These are phyloP conservation scores for Muraenolepis orangiensis DNA, from an alignment of 2,797 vertebrate species.

Conservation along the genomic window DNA sequence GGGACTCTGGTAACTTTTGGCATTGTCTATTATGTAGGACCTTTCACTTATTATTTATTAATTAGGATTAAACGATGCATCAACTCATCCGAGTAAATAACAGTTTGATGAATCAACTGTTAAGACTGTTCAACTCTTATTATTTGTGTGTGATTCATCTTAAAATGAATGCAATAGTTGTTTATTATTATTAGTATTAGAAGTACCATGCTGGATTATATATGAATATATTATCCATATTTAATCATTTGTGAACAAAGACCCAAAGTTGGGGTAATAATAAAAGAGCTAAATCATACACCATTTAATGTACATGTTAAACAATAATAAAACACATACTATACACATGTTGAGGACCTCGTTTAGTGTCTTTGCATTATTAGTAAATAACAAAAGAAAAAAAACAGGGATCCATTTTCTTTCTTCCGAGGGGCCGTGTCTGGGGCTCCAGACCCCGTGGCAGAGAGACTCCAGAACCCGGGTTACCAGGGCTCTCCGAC, in stretches of 20 bases:
- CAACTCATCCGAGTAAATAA: not conserved
- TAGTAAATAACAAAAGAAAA: conserved; percentile 51
- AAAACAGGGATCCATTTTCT: conserved; percentile 52
- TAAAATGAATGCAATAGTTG: not conserved
- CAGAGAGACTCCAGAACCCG: not conserved
- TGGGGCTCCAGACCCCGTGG: not conserved
- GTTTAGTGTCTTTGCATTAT: too few relatives aligned
- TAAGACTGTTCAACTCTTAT: not conserved
- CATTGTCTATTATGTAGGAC: not conserved
- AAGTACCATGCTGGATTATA: too few relatives aligned
- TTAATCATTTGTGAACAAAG: not conserved
- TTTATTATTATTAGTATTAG: too few relatives aligned
- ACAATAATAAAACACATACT: not conserved
- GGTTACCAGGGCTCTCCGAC: too few relatives aligned
- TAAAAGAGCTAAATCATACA: not conserved
- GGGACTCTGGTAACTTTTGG: not conserved
- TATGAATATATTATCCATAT: not conserved
- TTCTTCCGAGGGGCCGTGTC: not conserved
- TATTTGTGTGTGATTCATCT: not conserved
- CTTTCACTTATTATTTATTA: not conserved
- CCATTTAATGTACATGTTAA: not conserved
- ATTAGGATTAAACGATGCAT: not conserved
- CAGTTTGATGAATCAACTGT: not conserved
- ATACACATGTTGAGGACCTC: not conserved
- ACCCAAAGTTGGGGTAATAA: not conserved